Evolutionary conservation across 2,113 vertebrate genomes (phyloP).

Genomic region (Hippocampus abdominalis): DNA sequence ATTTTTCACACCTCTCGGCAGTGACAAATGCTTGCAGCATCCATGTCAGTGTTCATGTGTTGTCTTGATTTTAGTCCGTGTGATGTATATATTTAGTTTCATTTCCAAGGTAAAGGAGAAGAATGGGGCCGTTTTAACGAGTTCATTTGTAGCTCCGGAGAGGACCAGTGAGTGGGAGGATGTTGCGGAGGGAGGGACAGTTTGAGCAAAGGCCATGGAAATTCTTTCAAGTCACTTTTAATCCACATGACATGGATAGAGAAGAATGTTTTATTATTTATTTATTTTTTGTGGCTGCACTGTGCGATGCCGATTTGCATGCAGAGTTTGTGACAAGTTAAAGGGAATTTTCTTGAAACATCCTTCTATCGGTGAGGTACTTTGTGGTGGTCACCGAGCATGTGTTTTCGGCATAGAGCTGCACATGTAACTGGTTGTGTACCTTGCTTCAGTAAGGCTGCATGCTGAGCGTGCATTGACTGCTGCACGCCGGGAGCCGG

Average conservation of each 20-base stretch:
- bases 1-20: slow-evolving; percentile 41
- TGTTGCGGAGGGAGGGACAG: slow-evolving; percentile 16
- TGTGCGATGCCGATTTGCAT: neutral
- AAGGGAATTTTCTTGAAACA: neutral
- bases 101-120: slow-evolving; percentile 13
- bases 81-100: slow-evolving; percentile 10
- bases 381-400: slow-evolving; percentile 7
- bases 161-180: slow-evolving; percentile 17
- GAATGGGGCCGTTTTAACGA: neutral
- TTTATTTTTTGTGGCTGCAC: neutral
- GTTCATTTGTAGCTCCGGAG: slow-evolving; percentile 12
- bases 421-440: slow-evolving; percentile 22
- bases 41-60: neutral
- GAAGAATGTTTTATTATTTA: slow-evolving; percentile 4
- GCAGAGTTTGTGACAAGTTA: neutral
- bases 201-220: neutral
- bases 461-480: slow-evolving; percentile 42
- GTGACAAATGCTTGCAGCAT: slow-evolving; percentile 16
- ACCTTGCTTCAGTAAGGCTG: slow-evolving; percentile 11
- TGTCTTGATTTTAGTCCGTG: neutral
- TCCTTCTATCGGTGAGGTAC: neutral
- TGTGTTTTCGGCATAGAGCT: slow-evolving; percentile 2
- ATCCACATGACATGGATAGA: slow-evolving; percentile 10
- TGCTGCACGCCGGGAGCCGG: slow-evolving; percentile 16
- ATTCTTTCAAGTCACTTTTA: neutral